Percentiles rank a stretch among this genome's conserved stretches.
These are phyloP conservation scores for Actias luna DNA, from an alignment of 2,888 invertebrate species.

Conservation along the genomic window DNA sequence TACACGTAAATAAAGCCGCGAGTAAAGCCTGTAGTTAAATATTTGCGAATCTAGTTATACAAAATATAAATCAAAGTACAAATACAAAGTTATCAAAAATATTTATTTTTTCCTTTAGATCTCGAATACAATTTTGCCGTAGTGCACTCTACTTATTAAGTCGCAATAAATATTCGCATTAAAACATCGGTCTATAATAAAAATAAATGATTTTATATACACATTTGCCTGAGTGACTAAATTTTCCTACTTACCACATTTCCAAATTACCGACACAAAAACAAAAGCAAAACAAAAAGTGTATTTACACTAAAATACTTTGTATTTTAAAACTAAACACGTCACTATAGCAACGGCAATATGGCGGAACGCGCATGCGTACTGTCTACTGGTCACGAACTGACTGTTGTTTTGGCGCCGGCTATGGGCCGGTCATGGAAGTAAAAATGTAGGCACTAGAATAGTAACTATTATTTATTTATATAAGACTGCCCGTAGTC, in stretches of 20 bases:
- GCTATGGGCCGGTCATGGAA: constrained; percentile 19
- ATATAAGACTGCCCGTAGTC: no score
- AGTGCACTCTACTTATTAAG: not conserved
- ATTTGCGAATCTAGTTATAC: no score
- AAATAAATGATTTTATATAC: not conserved
- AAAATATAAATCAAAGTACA: no score
- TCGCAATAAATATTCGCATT: not conserved
- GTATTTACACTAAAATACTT: constrained; percentile 8
- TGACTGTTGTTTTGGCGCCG: constrained; percentile 74
- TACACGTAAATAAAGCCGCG: no score
- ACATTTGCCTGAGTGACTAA: not conserved
- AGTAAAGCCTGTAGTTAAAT: no score
- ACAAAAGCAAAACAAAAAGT: constrained; percentile 11
- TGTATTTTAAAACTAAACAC: constrained; percentile 10
- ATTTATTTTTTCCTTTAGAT: not conserved
- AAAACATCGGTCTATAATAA: not conserved
- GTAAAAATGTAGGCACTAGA: constrained; percentile 1
- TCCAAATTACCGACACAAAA: not conserved
- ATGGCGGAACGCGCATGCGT: constrained; percentile 64
- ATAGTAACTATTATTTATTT: no score
- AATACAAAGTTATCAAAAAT: not conserved
- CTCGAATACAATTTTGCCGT: not conserved
- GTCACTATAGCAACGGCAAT: constrained; percentile 65
- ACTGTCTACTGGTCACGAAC: constrained; percentile 42
- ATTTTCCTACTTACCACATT: constrained; percentile 15